Conservation (phyloP, 1,140 invertebrate genomes). For the Drosophila kikkawai region DNA sequence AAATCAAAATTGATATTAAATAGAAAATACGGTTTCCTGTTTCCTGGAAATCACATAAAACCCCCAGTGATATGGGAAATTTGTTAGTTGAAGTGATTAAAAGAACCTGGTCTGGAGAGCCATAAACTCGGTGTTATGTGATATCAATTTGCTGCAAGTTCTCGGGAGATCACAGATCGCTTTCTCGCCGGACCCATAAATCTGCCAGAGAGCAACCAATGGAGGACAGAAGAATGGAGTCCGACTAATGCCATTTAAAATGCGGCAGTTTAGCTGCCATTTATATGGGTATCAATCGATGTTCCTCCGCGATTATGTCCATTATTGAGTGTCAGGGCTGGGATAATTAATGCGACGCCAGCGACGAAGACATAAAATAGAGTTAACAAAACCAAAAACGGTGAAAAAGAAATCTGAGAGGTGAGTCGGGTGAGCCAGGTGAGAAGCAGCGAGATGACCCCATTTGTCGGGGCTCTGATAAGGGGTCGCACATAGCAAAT, state of each 20-base stretch:
- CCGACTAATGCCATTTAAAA: constrained; percentile 66
- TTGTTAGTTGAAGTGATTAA: constrained; percentile 3
- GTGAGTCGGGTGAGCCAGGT: constrained; percentile 1
- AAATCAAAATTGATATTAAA: neutral
- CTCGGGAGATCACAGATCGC: constrained; percentile 34
- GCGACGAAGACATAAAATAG: constrained; percentile 55
- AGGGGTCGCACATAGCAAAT: constrained; percentile 40
- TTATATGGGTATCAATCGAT: constrained; percentile 72
- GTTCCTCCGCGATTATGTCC: constrained; percentile 38
- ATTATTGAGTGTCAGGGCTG: constrained; percentile 45
- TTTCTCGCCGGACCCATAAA: constrained; percentile 65
- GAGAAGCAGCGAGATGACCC: constrained; percentile 53
- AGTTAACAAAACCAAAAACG: constrained; percentile 41
- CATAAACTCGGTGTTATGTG: constrained; percentile 48
- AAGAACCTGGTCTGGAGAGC: constrained; percentile 20
- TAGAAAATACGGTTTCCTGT: constrained; percentile 1
- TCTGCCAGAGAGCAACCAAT: constrained; percentile 41
- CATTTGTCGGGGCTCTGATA: constrained; percentile 34
- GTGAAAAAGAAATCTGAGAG: constrained; percentile 65
- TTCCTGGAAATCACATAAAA: constrained; percentile 33
- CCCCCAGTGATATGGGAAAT: constrained; percentile 22
- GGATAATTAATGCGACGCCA: constrained; percentile 64
- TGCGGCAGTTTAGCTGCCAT: constrained; percentile 69
- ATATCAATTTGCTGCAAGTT: constrained; percentile 55
- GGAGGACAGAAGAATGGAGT: constrained; percentile 30